Percentiles rank a stretch among this genome's conserved stretches.
Conservation (phyloP, 2,113 vertebrate species). For the Gymnogyps californianus region DNA sequence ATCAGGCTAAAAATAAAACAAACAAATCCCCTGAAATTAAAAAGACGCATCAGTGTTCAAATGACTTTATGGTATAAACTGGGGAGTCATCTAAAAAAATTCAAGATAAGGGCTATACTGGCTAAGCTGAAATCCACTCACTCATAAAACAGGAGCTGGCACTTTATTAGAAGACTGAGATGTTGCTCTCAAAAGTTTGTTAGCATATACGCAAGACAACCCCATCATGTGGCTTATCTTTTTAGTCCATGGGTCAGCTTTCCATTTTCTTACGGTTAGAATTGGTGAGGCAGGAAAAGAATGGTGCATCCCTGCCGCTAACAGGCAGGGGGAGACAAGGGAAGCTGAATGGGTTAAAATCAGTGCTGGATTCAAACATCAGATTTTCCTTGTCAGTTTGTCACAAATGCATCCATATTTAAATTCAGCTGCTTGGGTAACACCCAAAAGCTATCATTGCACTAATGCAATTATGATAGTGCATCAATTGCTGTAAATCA, state of each 20-base stretch:
- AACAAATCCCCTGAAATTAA: conserved; percentile 22
- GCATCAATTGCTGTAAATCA: conserved; percentile 65
- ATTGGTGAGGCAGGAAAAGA: background rate
- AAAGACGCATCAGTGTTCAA: background rate
- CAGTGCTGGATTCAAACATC: background rate
- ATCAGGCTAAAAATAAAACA: conserved; percentile 48
- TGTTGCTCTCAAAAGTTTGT: background rate
- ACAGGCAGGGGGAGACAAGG: background rate
- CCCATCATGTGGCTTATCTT: background rate
- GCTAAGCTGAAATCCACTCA: background rate
- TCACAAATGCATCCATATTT: conserved; percentile 4
- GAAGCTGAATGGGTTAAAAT: background rate
- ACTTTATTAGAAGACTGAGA: background rate
- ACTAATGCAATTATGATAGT: conserved; percentile 53
- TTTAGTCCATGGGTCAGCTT: background rate
- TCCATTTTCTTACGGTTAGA: background rate
- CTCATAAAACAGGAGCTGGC: background rate
- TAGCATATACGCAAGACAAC: background rate
- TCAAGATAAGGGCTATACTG: background rate
- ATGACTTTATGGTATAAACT: background rate
- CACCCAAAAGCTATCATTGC: conserved; percentile 49
- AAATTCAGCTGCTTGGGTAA: conserved; percentile 34
- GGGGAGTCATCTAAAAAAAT: background rate
- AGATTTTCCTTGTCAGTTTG: conserved; percentile 25
- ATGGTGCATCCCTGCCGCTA: background rate